Percentiles rank a stretch among this genome's conserved stretches.
phyloP scores from a whole-genome alignment of 2,113 vertebrate genomes.

The Trichechus manatus region DNA sequence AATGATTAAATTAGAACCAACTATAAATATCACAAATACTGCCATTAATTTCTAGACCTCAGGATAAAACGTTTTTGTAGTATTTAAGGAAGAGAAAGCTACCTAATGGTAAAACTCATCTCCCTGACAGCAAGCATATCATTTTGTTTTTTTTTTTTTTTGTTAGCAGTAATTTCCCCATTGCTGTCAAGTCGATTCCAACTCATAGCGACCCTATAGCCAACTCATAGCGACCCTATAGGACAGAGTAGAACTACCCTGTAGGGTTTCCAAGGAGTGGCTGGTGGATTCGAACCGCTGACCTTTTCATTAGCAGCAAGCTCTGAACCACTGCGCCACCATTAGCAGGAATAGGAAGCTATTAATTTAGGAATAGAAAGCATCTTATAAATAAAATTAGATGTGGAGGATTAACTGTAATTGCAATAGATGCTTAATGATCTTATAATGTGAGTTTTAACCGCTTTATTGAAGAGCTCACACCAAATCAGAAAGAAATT shows the following conservation, averaged over 20 bases:
- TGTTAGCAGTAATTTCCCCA: not conserved
- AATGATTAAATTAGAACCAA: constrained; percentile 50
- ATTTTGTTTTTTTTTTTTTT: constrained; percentile 31
- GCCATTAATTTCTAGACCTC: not conserved
- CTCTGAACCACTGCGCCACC: too few relatives aligned
- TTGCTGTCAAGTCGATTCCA: too few relatives aligned
- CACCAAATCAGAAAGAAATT: not conserved
- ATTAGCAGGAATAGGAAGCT: not conserved
- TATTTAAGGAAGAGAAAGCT: constrained; percentile 22
- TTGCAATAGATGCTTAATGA: constrained; percentile 11
- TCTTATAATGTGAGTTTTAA: constrained; percentile 1
- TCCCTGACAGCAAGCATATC: not conserved
- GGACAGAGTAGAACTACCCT: too few relatives aligned
- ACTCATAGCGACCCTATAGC: too few relatives aligned
- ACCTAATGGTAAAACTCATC: not conserved
- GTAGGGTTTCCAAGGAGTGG: too few relatives aligned
- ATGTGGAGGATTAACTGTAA: not conserved
- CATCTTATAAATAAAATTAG: constrained; percentile 51
- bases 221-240: too few relatives aligned
- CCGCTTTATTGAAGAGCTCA: not conserved
- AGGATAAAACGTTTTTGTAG: not conserved
- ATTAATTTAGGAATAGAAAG: not conserved
- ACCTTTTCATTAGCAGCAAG: too few relatives aligned
- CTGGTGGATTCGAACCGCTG: too few relatives aligned
- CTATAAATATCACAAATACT: constrained; percentile 46